These are phyloP conservation scores for Hoplodrina ambigua DNA, from an alignment of 2,888 invertebrate species.

Conservation along the genomic window DNA sequence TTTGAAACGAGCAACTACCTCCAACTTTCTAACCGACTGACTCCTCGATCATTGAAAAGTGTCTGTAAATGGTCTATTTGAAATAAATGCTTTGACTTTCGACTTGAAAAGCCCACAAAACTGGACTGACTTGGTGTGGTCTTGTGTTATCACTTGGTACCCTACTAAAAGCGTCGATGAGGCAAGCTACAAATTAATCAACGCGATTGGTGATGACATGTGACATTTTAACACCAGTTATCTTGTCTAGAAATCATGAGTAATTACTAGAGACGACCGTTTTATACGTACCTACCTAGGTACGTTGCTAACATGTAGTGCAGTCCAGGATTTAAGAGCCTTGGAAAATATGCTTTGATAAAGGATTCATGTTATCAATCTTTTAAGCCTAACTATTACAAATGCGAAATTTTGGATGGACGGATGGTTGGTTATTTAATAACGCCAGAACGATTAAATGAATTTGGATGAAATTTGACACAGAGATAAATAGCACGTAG, in stretches of 20 bases:
- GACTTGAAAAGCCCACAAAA: neutral
- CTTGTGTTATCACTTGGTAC: slow-evolving; percentile 11
- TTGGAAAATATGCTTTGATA: neutral
- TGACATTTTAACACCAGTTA: slow-evolving; percentile 34
- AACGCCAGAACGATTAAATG: no score
- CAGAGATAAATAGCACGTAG: no score
- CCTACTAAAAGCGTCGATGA: slow-evolving; percentile 33
- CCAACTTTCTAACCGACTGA: no score
- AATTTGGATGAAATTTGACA: no score
- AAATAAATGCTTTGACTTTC: no score
- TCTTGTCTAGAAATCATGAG: slow-evolving; percentile 13
- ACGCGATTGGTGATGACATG: slow-evolving; percentile 32
- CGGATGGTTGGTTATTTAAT: no score
- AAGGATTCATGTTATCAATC: no score
- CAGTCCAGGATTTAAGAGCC: neutral
- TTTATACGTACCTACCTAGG: neutral
- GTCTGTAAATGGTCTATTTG: no score
- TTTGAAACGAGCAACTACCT: no score
- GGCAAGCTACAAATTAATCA: slow-evolving; percentile 52
- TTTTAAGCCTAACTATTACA: no score
- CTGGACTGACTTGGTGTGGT: neutral
- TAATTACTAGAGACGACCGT: slow-evolving; percentile 26
- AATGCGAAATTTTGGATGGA: no score
- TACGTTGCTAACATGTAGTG: neutral
- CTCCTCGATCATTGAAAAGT: no score